phyloP scores from a whole-genome alignment of 2,888 invertebrate species.

The Bibio marci region DNA sequence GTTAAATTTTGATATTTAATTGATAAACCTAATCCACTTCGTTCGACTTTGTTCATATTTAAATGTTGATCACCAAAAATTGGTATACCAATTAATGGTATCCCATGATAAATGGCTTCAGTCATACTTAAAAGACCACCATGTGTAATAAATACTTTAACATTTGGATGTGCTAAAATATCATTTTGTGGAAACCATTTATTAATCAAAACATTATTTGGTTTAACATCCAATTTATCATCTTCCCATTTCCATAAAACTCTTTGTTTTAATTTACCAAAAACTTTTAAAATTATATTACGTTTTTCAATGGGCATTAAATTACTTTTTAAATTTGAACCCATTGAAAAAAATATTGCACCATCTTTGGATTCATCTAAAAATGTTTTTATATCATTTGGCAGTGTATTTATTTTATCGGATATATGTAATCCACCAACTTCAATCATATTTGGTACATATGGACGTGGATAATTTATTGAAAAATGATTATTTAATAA shows the following conservation, averaged over 20 bases:
- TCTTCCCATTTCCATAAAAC: slow-evolving; percentile 12
- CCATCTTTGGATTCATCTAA: slow-evolving; percentile 19
- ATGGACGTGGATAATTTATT: slow-evolving; percentile 5
- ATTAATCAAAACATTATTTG: slow-evolving; percentile 6
- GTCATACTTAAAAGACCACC: too few relatives aligned
- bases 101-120: slow-evolving; percentile 8
- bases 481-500: slow-evolving; percentile 7
- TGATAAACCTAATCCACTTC: slow-evolving; percentile 13
- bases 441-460: slow-evolving; percentile 9
- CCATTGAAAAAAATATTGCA: slow-evolving; percentile 29
- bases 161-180: slow-evolving; percentile 8
- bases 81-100: slow-evolving; percentile 9
- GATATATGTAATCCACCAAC: slow-evolving; percentile 8
- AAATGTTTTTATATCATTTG: slow-evolving; percentile 15
- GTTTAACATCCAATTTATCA: slow-evolving; percentile 4
- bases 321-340: slow-evolving; percentile 36
- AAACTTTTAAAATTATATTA: slow-evolving; percentile 35
- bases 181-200: too few relatives aligned
- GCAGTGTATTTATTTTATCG: neutral
- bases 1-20: slow-evolving; percentile 11
- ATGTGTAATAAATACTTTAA: slow-evolving; percentile 9
- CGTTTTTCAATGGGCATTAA: slow-evolving; percentile 34
- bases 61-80: slow-evolving; percentile 6
- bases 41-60: slow-evolving; percentile 13
- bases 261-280: slow-evolving; percentile 23